A percentile compares a stretch with the other conserved stretches of the same genome.
phyloP scores from a whole-genome alignment of 53 echinoderm and acorn worm species.

The Arbacia lixula region DNA sequence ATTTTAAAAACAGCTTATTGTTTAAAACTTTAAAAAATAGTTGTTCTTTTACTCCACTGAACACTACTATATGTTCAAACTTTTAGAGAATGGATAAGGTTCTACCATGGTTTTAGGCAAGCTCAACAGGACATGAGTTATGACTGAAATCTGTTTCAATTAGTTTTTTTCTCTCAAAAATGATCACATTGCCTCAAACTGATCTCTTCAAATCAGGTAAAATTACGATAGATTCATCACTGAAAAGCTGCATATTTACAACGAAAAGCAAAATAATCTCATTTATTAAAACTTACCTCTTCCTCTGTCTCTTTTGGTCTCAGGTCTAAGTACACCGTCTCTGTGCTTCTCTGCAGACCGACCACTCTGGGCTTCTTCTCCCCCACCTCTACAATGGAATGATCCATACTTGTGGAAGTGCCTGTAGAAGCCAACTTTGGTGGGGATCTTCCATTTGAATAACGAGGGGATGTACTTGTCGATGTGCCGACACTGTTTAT shows the following conservation, averaged over 20 bases:
- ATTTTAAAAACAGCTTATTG: too few relatives aligned
- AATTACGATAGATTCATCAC: too few relatives aligned
- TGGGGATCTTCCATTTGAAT: slow-evolving; percentile 1
- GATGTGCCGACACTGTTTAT: slow-evolving; percentile 17
- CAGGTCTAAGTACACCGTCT: slow-evolving; percentile 83
- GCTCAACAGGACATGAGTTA: too few relatives aligned
- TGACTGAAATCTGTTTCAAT: too few relatives aligned
- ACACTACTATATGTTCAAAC: too few relatives aligned
- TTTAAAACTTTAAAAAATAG: too few relatives aligned
- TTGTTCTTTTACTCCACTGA: too few relatives aligned
- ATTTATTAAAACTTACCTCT: slow-evolving; percentile 31
- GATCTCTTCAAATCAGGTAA: background rate
- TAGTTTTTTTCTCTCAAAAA: too few relatives aligned
- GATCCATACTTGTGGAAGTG: slow-evolving; percentile 45
- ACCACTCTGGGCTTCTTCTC: slow-evolving; percentile 16
- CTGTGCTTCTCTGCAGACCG: slow-evolving; percentile 44
- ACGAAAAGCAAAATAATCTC: too few relatives aligned
- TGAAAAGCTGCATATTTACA: too few relatives aligned
- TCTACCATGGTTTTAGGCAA: too few relatives aligned
- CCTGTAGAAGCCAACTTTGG: slow-evolving; percentile 9
- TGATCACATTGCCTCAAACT: background rate
- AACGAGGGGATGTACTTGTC: slow-evolving; percentile 40
- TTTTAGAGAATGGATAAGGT: too few relatives aligned
- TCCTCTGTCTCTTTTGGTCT: slow-evolving; percentile 57
- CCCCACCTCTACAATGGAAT: slow-evolving; percentile 52